Conservation (phyloP, 1,140 invertebrate species). For the Chelonus insularis region DNA sequence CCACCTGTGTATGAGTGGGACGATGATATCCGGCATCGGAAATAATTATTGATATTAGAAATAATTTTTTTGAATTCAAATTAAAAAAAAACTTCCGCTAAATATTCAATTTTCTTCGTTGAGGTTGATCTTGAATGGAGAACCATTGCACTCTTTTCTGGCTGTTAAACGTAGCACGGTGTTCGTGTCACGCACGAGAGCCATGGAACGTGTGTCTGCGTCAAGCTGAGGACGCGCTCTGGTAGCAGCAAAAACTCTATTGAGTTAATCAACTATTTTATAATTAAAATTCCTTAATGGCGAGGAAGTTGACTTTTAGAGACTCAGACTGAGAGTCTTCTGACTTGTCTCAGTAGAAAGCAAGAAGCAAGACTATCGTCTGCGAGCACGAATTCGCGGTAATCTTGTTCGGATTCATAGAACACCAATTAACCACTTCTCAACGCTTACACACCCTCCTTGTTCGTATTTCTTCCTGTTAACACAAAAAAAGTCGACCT, state of each 20-base stretch:
- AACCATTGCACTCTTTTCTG: not conserved
- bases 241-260: conserved; percentile 57
- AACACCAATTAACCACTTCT: conserved; percentile 56
- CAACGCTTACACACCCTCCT: conserved; percentile 24
- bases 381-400: conserved; percentile 50
- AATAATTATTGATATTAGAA: not conserved
- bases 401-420: conserved; percentile 58
- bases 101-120: too few relatives aligned
- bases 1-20: conserved; percentile 29
- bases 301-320: conserved; percentile 28
- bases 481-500: conserved; percentile 40
- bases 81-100: not conserved
- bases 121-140: not conserved
- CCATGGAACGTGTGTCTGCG: conserved; percentile 20
- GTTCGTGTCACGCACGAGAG: conserved; percentile 26
- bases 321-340: too few relatives aligned
- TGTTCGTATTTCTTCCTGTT: conserved; percentile 13
- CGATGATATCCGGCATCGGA: conserved; percentile 20
- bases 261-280: conserved; percentile 64
- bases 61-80: not conserved
- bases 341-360: conserved; percentile 14
- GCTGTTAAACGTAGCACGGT: conserved; percentile 5
- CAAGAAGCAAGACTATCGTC: conserved; percentile 43
- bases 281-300: conserved; percentile 60
- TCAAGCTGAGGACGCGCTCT: conserved; percentile 45